Conservation (phyloP, 2,797 vertebrate genomes). For the Cossypha niveicapilla region DNA sequence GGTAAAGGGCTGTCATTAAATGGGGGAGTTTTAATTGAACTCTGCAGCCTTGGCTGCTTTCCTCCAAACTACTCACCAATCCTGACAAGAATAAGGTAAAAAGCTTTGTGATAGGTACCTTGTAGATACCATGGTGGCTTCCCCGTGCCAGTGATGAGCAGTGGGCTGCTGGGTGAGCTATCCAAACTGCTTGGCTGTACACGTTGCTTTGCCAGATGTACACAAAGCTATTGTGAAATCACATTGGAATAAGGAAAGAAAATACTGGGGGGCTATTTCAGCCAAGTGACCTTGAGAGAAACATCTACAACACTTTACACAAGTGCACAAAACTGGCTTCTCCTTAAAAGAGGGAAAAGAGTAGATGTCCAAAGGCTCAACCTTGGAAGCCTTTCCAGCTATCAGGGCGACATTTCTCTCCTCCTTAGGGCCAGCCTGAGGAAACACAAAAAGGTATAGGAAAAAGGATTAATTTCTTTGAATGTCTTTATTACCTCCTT, state of each 20-base stretch:
- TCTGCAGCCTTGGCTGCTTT: neutral
- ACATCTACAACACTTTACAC: neutral
- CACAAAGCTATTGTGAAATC: neutral
- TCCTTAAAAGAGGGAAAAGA: neutral
- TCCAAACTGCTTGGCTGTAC: neutral
- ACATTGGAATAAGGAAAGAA: neutral
- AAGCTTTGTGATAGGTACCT: neutral
- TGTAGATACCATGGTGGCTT: neutral
- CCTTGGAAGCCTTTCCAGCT: neutral
- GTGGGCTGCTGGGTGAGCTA: neutral
- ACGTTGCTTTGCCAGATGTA: rapidly evolving
- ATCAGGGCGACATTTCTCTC: neutral
- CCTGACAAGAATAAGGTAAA: neutral
- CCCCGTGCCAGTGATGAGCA: neutral
- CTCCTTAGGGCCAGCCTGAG: neutral
- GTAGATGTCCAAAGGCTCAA: neutral
- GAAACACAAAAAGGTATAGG: neutral
- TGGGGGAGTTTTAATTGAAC: neutral
- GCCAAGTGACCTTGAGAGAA: neutral
- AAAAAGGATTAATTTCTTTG: neutral
- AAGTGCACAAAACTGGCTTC: neutral
- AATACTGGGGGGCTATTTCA: neutral
- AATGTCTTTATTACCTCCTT: neutral
- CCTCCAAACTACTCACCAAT: neutral
- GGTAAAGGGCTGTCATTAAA: neutral